Base-by-base conservation (phyloP, 2,113 vertebrate species). In the Sardina pilchardus region DNA sequence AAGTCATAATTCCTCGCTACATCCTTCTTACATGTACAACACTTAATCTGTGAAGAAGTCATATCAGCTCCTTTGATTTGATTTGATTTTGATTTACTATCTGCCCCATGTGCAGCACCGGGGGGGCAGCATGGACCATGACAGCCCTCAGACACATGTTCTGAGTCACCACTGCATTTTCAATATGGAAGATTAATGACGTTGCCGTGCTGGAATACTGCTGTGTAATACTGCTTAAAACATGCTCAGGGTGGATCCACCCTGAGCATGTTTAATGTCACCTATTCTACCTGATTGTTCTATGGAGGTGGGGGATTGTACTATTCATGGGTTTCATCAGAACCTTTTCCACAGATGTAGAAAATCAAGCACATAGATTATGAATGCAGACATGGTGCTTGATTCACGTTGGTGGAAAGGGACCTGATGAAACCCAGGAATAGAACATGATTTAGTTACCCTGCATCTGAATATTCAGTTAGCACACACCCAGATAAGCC, bases 1-100 rank as follows among this genome's bases (percentile, higher is more conserved):
- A 71, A 26, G 63, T 71, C 63, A 71, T 8, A 16, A 53, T 19
- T 1, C 48, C 14, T 56, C 5, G 4, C 48, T 50, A 17, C 19
- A 21, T 71, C n/a, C 67, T 26, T 71, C n/a, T 39, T 16, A 75
- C 67, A 34, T 36, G 67, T 36, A 75, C 12, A 75, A 12, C 30
- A 88, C 84, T 83, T 88, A 87, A 87, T 87, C 87, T 82, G 48
- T 81, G 82, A 84, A 85, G 82, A 88, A 53, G 80, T 4, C 39
- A 82, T 63, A 56, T 30, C 67, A 36, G 14, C 26, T 2, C 67
- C 30, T 75, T 36, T 71, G 1, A 75, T 3, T 75, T 14, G 30
- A 34, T 14, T 26, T 9, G 3, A 2, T 9, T 75, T 10, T 75
- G 67, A 75, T 75, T 71, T 75, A 75, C 3, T 2, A 14, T 56